Conservation (phyloP, 2,888 invertebrate species). For the Chymomyza procnemis region DNA sequence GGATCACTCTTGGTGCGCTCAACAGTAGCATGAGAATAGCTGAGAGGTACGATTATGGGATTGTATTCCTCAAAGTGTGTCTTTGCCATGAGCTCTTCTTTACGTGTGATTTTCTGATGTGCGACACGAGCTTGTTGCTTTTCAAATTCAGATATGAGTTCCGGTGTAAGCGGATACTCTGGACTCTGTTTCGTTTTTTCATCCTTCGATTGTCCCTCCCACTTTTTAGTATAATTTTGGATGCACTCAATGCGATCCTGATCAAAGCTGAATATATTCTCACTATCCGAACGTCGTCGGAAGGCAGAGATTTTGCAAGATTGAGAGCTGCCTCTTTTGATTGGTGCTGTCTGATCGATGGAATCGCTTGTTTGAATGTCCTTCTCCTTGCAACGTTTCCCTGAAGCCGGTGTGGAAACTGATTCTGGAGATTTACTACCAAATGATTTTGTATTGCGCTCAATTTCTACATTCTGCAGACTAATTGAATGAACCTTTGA, state of each 20-base stretch:
- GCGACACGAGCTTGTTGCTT: constrained; percentile 79
- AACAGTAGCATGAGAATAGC: constrained; percentile 85
- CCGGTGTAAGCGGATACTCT: constrained; percentile 80
- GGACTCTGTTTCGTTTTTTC: constrained; percentile 81
- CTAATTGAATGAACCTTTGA: constrained; percentile 84
- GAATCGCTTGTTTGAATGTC: constrained; percentile 76
- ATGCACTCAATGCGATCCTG: constrained; percentile 87
- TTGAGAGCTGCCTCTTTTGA: constrained; percentile 69
- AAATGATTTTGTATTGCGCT: constrained; percentile 80
- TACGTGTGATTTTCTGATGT: constrained; percentile 80
- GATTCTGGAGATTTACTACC: constrained; percentile 75
- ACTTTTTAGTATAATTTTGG: constrained; percentile 80
- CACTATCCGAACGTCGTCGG: constrained; percentile 84
- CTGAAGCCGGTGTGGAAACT: constrained; percentile 62
- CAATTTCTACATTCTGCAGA: constrained; percentile 85
- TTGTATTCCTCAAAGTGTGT: constrained; percentile 86
- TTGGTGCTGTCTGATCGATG: constrained; percentile 69
- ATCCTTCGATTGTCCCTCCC: constrained; percentile 76
- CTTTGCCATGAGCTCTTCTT: constrained; percentile 83
- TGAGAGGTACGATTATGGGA: constrained; percentile 82
- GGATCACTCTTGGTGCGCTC: constrained; percentile 93
- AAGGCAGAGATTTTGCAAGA: constrained; percentile 78
- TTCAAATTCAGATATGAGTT: constrained; percentile 83
- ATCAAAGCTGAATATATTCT: constrained; percentile 87
- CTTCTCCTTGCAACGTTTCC: constrained; percentile 72